phyloP scores from a whole-genome alignment of 2,797 vertebrate species.

The Gymnothorax reevesii region DNA sequence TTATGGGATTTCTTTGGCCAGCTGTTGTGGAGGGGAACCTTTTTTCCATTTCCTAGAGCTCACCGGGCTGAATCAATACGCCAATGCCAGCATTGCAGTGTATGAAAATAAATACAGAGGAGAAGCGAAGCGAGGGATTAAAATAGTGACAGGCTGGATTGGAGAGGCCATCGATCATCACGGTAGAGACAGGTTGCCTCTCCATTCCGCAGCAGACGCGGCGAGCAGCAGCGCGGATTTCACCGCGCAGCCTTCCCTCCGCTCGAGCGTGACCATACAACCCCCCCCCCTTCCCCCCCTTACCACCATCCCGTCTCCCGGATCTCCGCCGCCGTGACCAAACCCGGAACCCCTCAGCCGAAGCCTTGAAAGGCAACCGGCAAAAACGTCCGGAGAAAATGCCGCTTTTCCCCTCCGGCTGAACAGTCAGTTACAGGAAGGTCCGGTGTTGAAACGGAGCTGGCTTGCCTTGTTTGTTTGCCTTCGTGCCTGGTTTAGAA shows the following conservation, averaged over 20 bases:
- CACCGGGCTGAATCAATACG: background rate
- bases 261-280: background rate
- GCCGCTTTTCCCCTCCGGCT: background rate
- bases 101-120: constrained; percentile 5
- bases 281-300: background rate
- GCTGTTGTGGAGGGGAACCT: background rate
- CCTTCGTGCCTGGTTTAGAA: background rate
- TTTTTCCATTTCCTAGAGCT: background rate
- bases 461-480: constrained; percentile 2
- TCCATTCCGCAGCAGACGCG: background rate
- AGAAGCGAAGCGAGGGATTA: background rate
- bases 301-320: background rate
- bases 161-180: constrained; percentile 30
- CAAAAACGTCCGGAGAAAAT: constrained; percentile 2
- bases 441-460: background rate
- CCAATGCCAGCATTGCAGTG: background rate
- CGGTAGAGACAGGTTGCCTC: background rate
- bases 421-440: constrained; percentile 5
- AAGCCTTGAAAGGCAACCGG: background rate
- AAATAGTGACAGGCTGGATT: constrained; percentile 29
- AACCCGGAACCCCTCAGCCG: background rate
- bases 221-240: background rate
- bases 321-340: background rate
- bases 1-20: background rate
- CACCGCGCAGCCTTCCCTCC: background rate